These are phyloP conservation scores for Beaufortia kweichowensis DNA, from an alignment of 2,113 vertebrate genomes.

Conservation along the genomic window DNA sequence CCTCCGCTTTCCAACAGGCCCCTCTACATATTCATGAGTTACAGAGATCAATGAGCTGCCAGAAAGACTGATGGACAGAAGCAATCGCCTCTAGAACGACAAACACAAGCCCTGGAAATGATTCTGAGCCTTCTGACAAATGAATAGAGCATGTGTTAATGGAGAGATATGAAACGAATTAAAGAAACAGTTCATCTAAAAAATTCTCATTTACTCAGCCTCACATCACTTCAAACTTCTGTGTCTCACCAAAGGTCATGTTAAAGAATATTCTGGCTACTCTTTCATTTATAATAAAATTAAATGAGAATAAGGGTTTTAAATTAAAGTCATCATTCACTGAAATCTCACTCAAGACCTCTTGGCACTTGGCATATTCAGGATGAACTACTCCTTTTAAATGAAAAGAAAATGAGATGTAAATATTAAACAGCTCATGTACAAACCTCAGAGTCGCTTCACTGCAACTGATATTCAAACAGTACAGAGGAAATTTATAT, in stretches of 20 bases:
- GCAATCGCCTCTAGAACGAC: conserved; percentile 49
- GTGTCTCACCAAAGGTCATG: no score
- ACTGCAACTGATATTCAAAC: neutral
- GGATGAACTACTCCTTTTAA: no score
- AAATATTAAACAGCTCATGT: neutral
- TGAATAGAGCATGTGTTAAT: conserved; percentile 1
- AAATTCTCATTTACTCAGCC: no score
- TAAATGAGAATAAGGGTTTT: no score
- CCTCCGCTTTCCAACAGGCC: conserved; percentile 48
- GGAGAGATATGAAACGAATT: conserved; percentile 1
- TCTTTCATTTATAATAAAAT: no score
- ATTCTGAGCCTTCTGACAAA: neutral
- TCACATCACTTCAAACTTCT: no score
- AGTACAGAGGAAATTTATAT: neutral
- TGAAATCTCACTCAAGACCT: no score
- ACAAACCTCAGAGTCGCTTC: neutral
- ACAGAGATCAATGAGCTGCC: conserved; percentile 70
- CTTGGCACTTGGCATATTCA: no score
- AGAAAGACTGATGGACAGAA: conserved; percentile 67
- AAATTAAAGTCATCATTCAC: no score
- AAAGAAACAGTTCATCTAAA: neutral
- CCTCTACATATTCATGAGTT: conserved; percentile 70
- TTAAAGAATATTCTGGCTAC: no score
- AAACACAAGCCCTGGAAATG: conserved; percentile 15
- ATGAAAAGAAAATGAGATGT: neutral